Percentiles rank a stretch among this genome's conserved stretches.
Evolutionary conservation across 1,140 invertebrate genomes (phyloP).

Genomic region (Ceratosolen fusciceps): DNA sequence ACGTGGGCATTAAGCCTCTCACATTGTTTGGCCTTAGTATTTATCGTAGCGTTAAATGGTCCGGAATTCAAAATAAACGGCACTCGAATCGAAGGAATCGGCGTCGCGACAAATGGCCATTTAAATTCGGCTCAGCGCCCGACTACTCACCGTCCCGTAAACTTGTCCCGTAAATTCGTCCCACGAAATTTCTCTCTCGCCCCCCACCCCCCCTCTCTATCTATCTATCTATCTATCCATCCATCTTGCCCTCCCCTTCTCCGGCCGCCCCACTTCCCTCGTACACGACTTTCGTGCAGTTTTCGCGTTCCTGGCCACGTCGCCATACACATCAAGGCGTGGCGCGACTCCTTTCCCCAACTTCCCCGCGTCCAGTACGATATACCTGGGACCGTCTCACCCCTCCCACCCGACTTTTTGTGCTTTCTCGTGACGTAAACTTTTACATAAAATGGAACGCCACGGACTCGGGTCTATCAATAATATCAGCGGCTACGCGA

Average conservation of each 20-base stretch:
- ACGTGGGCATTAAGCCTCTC: not conserved
- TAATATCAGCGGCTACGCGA: conserved; percentile 24
- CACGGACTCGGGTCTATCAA: conserved; percentile 30
- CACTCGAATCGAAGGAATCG: not conserved
- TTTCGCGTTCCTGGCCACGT: not conserved
- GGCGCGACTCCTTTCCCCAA: not conserved
- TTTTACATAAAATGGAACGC: conserved; percentile 40
- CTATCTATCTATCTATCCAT: too few species aligned
- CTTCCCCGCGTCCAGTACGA: not conserved
- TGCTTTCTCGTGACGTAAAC: conserved; percentile 41
- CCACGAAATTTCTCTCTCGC: too few species aligned
- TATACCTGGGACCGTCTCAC: not conserved
- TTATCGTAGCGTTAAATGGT: not conserved
- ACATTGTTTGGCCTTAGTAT: not conserved
- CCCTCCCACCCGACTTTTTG: not conserved
- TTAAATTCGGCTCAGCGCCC: not conserved
- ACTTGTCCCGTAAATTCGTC: too few species aligned
- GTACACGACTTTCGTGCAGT: not conserved
- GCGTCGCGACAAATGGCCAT: not conserved
- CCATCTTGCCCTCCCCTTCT: too few species aligned
- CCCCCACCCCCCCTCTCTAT: too few species aligned
- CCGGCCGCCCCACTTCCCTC: too few species aligned
- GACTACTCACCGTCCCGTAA: not conserved
- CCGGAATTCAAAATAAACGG: not conserved
- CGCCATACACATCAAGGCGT: not conserved